Evolutionary conservation across 2,888 invertebrate genomes (phyloP), one percentile per base, ranked within the genome.

Genomic region (Gastrophysa polygoni): DNA sequence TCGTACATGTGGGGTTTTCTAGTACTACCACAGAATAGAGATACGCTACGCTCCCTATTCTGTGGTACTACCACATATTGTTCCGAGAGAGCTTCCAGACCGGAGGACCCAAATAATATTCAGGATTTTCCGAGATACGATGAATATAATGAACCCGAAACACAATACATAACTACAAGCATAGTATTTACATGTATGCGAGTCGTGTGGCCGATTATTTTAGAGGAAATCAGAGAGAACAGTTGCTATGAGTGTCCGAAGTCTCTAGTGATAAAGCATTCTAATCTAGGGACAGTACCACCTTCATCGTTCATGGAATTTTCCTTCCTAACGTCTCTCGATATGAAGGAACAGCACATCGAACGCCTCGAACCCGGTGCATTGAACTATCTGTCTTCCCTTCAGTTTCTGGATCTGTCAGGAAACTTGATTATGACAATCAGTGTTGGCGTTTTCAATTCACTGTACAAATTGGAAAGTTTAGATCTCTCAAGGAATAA

Each of bases 401-500:
- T 54, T 21, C 14, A 54, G 34, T 8, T 43, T 43, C 17, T 54
- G 11, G 16, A 54, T 14, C 6, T 54, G 10, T 16, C n/a, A 7
- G 24, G 43, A 44, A 54, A 54, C 24, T n/a, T 17, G 7, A 21
- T 54, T 4, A 54, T 11, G 21, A 10, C 11, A 1, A 43, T 54
- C 16, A 17, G 17, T 10, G 7, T 17, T 11, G 54, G 54, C 1
- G 17, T 54, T 11, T 54, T 54, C 10, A 54, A 54, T 10, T 54
- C 54, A 7, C 43, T 54, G 18, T 16, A 14, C 4, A 44, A 54
- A 10, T 14, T 54, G 43, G 43, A 54, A 43, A 7, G 28, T 7
- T 34, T 54, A 14, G 54, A 54, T 24, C 8, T 54, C 7, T 54
- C 54, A 0, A 43, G 10, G 14, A 54, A 54, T 18, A 10, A 11